These are phyloP conservation scores for Saccostrea cuccullata DNA, from an alignment of 1,140 invertebrate species.

Conservation along the genomic window DNA sequence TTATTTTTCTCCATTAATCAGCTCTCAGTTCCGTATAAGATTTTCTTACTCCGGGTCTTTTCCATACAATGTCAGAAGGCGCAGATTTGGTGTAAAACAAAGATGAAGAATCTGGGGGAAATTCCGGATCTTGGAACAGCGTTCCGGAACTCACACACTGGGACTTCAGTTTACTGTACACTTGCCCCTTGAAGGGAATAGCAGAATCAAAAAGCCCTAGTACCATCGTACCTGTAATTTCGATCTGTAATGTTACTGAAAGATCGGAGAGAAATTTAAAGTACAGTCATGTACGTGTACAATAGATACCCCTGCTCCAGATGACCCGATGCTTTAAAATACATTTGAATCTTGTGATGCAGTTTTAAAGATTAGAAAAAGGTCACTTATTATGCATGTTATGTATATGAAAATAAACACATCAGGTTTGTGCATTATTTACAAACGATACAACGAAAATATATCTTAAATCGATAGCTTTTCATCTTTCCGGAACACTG, in stretches of 20 bases:
- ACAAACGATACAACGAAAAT: too few relatives aligned
- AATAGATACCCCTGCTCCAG: neutral
- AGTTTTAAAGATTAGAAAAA: too few relatives aligned
- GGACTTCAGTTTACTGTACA: constrained; percentile 74
- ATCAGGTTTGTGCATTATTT: too few relatives aligned
- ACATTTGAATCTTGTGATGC: too few relatives aligned
- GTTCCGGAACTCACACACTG: constrained; percentile 73
- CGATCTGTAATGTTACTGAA: neutral
- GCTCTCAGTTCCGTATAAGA: too few relatives aligned
- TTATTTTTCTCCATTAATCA: too few relatives aligned
- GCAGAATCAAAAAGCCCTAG: constrained; percentile 54
- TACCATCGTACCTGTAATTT: neutral
- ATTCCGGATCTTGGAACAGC: constrained; percentile 80
- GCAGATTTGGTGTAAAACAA: constrained; percentile 76
- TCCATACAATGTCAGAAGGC: constrained; percentile 78
- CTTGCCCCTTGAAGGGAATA: constrained; percentile 76
- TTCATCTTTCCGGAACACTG: too few relatives aligned
- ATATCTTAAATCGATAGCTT: too few relatives aligned
- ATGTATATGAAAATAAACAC: too few relatives aligned
- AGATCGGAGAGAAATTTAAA: neutral
- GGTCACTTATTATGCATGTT: too few relatives aligned
- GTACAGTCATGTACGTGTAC: too few relatives aligned
- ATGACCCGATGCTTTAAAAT: too few relatives aligned
- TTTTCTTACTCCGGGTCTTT: constrained; percentile 77
- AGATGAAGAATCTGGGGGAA: constrained; percentile 79